Evolutionary conservation across 2,797 vertebrate genomes (phyloP).

Genomic region (Squalus acanthias): DNA sequence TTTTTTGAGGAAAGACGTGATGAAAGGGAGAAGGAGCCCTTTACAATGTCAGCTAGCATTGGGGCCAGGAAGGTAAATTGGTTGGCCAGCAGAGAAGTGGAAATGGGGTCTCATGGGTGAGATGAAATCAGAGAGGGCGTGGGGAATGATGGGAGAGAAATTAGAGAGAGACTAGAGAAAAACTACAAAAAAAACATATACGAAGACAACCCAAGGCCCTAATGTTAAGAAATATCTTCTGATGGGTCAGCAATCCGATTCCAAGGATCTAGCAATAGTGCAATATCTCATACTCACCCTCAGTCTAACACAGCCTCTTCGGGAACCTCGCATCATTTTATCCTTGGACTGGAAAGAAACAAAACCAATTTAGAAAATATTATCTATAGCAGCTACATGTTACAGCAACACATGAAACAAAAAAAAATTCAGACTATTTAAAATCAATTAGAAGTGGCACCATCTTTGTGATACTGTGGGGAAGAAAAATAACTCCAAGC

Average conservation of each 20-base stretch:
- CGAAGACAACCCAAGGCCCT: neutral
- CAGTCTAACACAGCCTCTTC: conserved; percentile 94
- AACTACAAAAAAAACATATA: neutral
- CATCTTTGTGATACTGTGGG: neutral
- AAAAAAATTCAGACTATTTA: neutral
- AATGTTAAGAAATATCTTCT: neutral
- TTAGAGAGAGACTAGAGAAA: neutral
- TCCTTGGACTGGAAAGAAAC: conserved; percentile 86
- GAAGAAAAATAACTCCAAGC: neutral
- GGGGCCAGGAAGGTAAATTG: neutral
- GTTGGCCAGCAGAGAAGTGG: neutral
- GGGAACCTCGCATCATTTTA: conserved; percentile 99
- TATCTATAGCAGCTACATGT: neutral
- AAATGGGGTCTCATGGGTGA: neutral
- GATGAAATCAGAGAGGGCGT: neutral
- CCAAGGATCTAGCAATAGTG: neutral
- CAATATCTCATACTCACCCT: conserved; percentile 60
- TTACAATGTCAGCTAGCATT: neutral
- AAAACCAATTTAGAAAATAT: conserved; percentile 37
- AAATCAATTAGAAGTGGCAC: neutral
- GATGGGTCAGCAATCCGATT: neutral
- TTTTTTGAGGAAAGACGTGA: neutral
- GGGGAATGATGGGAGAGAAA: neutral
- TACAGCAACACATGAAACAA: neutral
- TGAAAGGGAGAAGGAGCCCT: neutral